Conservation (phyloP, 2,113 vertebrate species). For the Thryonomys swinderianus region DNA sequence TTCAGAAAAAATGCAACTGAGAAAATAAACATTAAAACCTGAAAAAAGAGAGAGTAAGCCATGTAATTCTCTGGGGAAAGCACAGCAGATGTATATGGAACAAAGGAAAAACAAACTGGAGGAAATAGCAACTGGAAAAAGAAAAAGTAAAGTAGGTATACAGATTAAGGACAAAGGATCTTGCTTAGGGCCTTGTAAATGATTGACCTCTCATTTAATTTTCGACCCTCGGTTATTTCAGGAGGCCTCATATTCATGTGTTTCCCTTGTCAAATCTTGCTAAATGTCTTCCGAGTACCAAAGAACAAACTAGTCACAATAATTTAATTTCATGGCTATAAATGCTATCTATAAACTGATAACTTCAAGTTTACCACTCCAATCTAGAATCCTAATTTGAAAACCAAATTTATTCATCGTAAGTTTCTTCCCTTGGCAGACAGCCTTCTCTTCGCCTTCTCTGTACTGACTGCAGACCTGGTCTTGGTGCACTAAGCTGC, state of each 20-base stretch:
- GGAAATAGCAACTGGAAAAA: background rate
- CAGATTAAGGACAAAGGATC: background rate
- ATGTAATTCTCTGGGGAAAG: background rate
- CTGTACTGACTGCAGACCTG: background rate
- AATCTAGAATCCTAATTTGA: background rate
- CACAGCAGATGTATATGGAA: background rate
- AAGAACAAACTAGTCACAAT: background rate
- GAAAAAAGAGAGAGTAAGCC: background rate
- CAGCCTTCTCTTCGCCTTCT: background rate
- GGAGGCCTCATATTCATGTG: background rate
- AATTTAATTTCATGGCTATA: background rate
- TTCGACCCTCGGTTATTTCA: background rate
- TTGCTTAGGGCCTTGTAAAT: background rate
- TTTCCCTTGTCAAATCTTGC: background rate
- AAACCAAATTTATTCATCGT: background rate
- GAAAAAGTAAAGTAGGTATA: background rate
- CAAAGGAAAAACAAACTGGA: background rate
- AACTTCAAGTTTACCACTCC: background rate
- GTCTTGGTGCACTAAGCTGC: background rate
- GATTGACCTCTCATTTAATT: background rate
- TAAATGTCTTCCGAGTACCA: background rate
- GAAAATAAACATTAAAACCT: background rate
- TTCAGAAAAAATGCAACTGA: background rate
- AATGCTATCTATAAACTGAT: background rate
- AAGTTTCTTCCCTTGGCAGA: background rate